These are phyloP conservation scores for Incurvaria masculella DNA, from an alignment of 2,888 invertebrate species.

Conservation along the genomic window DNA sequence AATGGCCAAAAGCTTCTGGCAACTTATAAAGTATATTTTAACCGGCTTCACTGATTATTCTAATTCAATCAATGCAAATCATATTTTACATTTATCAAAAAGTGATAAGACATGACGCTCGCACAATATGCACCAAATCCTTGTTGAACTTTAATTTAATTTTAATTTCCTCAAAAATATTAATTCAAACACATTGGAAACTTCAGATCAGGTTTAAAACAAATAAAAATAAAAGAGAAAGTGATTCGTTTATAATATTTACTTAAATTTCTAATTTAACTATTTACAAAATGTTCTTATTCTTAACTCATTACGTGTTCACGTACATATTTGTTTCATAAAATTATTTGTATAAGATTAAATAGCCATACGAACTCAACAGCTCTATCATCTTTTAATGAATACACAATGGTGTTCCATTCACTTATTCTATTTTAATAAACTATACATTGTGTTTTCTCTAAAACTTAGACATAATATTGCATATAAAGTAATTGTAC, in stretches of 20 bases:
- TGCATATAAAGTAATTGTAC: constrained; percentile 4
- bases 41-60: too few relatives aligned
- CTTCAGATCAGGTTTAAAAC: constrained; percentile 50
- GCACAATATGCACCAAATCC: too few relatives aligned
- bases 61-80: too few relatives aligned
- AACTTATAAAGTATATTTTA: too few relatives aligned
- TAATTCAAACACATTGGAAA: constrained; percentile 17
- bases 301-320: not conserved
- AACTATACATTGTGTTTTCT: constrained; percentile 13
- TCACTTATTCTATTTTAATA: constrained; percentile 3
- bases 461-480: constrained; percentile 2
- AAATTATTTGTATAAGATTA: not conserved
- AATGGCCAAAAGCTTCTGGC: too few relatives aligned
- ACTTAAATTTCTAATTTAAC: constrained; percentile 46
- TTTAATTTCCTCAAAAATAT: not conserved
- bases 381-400: not conserved
- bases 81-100: too few relatives aligned
- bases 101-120: too few relatives aligned
- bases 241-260: constrained; percentile 53
- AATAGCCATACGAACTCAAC: not conserved
- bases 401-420: constrained; percentile 4
- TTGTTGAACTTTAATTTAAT: too few relatives aligned
- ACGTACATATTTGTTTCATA: not conserved
- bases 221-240: constrained; percentile 47
- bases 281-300: not conserved